phyloP scores from a whole-genome alignment of 2,888 invertebrate species.

The Neelides folsomi region DNA sequence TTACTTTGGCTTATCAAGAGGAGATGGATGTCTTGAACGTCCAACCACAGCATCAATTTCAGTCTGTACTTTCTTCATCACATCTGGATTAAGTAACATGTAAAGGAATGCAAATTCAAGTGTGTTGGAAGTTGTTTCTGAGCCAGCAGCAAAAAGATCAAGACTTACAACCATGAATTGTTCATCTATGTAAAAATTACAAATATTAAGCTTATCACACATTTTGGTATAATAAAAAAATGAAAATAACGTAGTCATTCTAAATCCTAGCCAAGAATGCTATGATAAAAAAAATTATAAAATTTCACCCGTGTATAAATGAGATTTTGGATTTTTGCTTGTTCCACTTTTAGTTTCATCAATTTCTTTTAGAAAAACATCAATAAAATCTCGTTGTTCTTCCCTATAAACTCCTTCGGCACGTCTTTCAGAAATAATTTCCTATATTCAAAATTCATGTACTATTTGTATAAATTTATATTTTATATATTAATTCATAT shows the following conservation, averaged over 20 bases:
- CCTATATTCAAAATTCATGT: constrained; percentile 9
- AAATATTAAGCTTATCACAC: no score
- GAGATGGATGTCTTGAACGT: no score
- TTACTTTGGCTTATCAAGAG: no score
- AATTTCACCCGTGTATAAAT: constrained; percentile 5
- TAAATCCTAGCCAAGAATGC: no score
- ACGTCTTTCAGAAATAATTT: constrained; percentile 15
- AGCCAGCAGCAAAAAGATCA: constrained; percentile 23
- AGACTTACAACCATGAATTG: constrained; percentile 18
- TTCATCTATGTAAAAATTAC: no score
- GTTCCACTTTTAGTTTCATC: constrained; percentile 15
- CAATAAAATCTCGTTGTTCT: constrained; percentile 24
- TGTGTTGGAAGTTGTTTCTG: constrained; percentile 31
- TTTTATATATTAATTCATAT: no score
- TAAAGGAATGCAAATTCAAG: constrained; percentile 33
- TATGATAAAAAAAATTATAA: no score
- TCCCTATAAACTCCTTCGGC: constrained; percentile 15
- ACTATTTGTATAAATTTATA: no score
- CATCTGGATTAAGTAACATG: constrained; percentile 32
- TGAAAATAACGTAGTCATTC: no score
- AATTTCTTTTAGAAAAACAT: constrained; percentile 25
- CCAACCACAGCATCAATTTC: no score
- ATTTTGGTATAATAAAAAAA: no score
- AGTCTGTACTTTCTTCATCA: constrained; percentile 32
- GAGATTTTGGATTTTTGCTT: constrained; percentile 1